phyloP scores from a whole-genome alignment of 1,140 invertebrate genomes.

The Polypedilum vanderplanki region DNA sequence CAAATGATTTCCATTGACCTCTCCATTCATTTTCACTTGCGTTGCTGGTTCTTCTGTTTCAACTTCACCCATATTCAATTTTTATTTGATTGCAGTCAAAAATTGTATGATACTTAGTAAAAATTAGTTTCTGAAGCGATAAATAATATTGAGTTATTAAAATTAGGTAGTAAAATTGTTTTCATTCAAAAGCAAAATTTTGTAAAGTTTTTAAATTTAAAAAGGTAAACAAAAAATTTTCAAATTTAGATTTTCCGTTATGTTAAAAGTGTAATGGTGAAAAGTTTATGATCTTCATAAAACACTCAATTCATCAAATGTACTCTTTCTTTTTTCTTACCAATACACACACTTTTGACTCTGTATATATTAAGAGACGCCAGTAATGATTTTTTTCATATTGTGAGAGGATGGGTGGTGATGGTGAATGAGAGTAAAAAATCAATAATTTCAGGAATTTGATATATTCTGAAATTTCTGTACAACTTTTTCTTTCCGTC shows the following conservation, averaged over 20 bases:
- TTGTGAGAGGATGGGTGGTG: too few species aligned
- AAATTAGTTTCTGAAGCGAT: not conserved
- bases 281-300: not conserved
- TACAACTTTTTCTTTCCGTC: not conserved
- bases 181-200: not conserved
- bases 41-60: slow-evolving; percentile 30
- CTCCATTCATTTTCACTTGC: slow-evolving; percentile 40
- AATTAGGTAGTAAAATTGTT: not conserved
- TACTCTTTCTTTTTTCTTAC: not conserved
- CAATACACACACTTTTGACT: not conserved
- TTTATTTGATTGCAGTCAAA: not conserved
- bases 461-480: not conserved
- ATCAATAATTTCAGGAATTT: slow-evolving; percentile 19
- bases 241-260: too few species aligned
- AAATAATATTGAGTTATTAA: not conserved
- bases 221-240: not conserved
- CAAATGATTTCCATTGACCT: slow-evolving; percentile 40
- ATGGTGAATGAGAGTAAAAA: not conserved
- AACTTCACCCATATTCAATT: slow-evolving; percentile 31
- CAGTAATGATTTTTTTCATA: not conserved
- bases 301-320: not conserved
- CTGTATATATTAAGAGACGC: not conserved
- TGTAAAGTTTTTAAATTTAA: not conserved
- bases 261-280: not conserved
- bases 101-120: not conserved